Evolutionary conservation across 2,888 invertebrate species (phyloP), one percentile per base, ranked within the genome.

Genomic region (Brachycybe producta): DNA sequence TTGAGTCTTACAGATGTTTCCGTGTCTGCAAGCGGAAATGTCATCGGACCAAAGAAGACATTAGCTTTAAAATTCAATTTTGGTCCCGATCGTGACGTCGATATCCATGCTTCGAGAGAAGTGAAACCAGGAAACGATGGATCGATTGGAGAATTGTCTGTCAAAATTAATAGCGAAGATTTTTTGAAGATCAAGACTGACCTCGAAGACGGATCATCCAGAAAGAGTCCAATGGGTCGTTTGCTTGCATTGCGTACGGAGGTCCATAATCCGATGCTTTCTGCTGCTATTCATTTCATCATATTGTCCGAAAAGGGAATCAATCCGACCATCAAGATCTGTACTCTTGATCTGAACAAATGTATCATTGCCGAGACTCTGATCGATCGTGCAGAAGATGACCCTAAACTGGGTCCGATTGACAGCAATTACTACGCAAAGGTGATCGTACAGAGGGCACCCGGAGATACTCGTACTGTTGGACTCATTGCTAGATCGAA

Each of bases 101-200:
- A 49, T 15, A 7, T 36, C 24, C n/a, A n/a, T n/a, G n/a, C n/a
- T n/a, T n/a, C n/a, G n/a, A n/a, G n/a, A n/a, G n/a, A n/a, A n/a
- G n/a, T n/a, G n/a, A n/a, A n/a, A n/a, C n/a, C n/a, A n/a, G n/a
- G n/a, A n/a, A n/a, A 7, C 19, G n/a, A 40, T 15, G 49, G 49
- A 11, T 17, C 21, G 13, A 49, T 15, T 2, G 49, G 19, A 2
- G 42, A 15, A n/a, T 32, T 30, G 2, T 7, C 30, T 1, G 5
- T 49, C 19, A 49, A 30, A 5, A 42, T 49, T 2, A 49, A 49
- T 7, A 15, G 34, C 5, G 49, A 49, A 2, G 49, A 49, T 15
- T 42, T 49, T 17, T 15, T 42, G 15, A 34, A 11, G 19, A 11
- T 30, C 15, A 30, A 41, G 7, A 15, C 42, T 7, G 49, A 49